Conservation (phyloP, 2,113 vertebrate species). For the Procavia capensis region DNA sequence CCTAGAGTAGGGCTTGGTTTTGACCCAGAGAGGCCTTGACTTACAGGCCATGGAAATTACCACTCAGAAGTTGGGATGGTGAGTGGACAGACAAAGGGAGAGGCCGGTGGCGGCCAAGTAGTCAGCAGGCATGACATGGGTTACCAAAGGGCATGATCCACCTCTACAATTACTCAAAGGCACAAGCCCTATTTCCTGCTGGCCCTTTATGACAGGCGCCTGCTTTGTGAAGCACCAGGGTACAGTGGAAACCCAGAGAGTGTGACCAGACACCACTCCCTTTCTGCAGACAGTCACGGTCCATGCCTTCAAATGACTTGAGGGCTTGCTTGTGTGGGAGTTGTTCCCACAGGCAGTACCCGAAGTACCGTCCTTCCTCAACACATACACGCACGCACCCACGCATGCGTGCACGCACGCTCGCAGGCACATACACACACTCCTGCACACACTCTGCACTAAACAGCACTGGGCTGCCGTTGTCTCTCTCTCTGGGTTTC, state of each 20-base stretch:
- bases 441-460: neutral
- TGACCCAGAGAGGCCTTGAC: neutral
- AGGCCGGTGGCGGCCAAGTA: neutral
- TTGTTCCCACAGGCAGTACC: neutral
- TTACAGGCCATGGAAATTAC: neutral
- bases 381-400: neutral
- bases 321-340: neutral
- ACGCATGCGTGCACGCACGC: neutral
- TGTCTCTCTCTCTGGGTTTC: neutral
- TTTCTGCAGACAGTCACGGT: constrained; percentile 24
- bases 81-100: neutral
- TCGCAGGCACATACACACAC: too few relatives aligned
- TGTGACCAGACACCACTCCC: constrained; percentile 54
- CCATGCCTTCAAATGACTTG: neutral
- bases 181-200: constrained; percentile 16
- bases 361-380: neutral
- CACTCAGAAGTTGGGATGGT: neutral
- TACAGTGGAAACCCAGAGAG: constrained; percentile 53
- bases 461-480: neutral
- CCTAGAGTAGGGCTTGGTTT: neutral
- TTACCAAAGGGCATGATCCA: neutral
- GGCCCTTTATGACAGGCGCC: constrained; percentile 41
- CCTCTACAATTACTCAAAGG: constrained; percentile 19
- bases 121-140: too few relatives aligned
- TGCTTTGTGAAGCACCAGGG: constrained; percentile 43